Evolutionary conservation across 2,797 vertebrate species (phyloP).

Genomic region (Nannoperca australis): DNA sequence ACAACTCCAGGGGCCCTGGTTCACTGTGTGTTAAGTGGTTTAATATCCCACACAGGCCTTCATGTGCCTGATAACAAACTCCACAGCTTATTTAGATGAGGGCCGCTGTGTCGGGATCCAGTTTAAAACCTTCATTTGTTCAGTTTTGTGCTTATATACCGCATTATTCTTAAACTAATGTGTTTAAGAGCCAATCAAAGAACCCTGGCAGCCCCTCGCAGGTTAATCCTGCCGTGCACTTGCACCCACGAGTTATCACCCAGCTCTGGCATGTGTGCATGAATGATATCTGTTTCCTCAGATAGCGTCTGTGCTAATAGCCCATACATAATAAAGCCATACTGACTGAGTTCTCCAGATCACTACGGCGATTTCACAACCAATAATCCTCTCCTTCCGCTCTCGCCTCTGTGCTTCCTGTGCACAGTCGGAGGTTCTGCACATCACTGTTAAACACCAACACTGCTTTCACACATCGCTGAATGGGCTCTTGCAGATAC

Average conservation of each 20-base stretch:
- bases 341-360: constrained; percentile 1
- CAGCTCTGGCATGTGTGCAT: neutral
- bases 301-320: constrained; percentile 21
- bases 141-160: neutral
- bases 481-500: neutral
- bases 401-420: constrained; percentile 13
- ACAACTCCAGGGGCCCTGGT: neutral
- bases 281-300: constrained; percentile 33
- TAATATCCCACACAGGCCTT: neutral
- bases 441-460: constrained; percentile 52
- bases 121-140: neutral
- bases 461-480: constrained; percentile 32
- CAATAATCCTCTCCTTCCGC: constrained; percentile 22
- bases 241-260: neutral
- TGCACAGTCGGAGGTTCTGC: constrained; percentile 26
- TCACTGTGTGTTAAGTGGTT: neutral
- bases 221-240: neutral
- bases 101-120: neutral
- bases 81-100: neutral
- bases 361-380: constrained; percentile 28
- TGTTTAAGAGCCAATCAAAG: neutral
- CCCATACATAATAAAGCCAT: constrained; percentile 24
- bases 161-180: neutral
- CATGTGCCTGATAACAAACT: neutral
- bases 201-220: neutral